Base-by-base conservation (phyloP, 2,888 invertebrate genomes). In the Anthrax anthrax region DNA sequence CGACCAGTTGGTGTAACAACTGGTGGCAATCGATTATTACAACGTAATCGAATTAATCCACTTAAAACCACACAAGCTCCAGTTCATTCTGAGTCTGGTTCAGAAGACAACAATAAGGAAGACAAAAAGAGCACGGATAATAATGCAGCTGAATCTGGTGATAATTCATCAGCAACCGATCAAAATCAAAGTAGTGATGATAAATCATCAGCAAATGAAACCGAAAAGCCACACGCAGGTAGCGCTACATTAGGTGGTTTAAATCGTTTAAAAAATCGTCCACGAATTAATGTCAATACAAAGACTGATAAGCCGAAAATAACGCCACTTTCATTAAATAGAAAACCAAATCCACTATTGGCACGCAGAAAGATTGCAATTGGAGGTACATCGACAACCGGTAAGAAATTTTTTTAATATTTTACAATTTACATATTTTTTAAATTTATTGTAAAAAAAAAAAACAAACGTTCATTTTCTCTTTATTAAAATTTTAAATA, bases 291-390 rank as follows among this genome's bases (percentile, higher is more conserved):
- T 51, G 57, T 57, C 49, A 59, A 60, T 53, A 55, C 60, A 53
- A 66, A 65, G 61, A 63, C 64, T 64, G 61, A 64, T 49, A 65
- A 60, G 56, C 57, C 58, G 29, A 64, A 57, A 50, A 44, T 56
- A 44, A 57, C 56, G 18, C 45, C 56, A 40, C 49, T 58, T 13
- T 47, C 59, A 12, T 49, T 50, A 4, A 55, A 57, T 44, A 62
- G 69, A 43, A 67, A 65, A 55, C 59, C 62, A 23, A 69, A 69
- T 53, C 67, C 69, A 37, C 52, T 69, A 18, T 56, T 67, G 46
- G 63, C 65, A 46, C 60, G 66, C 54, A 59, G 66, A 44, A 65
- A 66, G 43, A 51, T 68, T 50, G 47, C 58, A 45, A 54, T 44
- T 14, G 44, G 42, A 32, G 36, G 18, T 12, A 38, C 61, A 46